Evolutionary conservation across 2,888 invertebrate species (phyloP).

Genomic region (Tinea semifulvella): DNA sequence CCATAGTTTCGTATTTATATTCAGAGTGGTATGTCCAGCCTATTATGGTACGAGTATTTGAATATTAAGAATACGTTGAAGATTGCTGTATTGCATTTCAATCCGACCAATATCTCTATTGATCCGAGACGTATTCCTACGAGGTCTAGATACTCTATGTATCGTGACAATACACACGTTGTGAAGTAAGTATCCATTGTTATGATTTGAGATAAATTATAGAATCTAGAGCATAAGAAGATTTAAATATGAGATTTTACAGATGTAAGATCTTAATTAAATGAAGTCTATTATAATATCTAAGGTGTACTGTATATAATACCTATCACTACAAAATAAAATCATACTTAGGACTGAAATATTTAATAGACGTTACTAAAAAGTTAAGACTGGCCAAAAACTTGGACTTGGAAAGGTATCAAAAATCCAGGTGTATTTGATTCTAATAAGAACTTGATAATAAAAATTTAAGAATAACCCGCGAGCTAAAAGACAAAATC

Average conservation of each 20-base stretch:
- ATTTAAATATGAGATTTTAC: constrained; percentile 31
- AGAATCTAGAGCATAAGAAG: constrained; percentile 17
- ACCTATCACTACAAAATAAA: too few relatives aligned
- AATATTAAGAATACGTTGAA: constrained; percentile 25
- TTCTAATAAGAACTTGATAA: too few relatives aligned
- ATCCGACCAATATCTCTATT: constrained; percentile 6
- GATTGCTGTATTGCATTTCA: constrained; percentile 5
- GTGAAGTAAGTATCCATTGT: constrained; percentile 1
- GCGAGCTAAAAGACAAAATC: constrained; percentile 10
- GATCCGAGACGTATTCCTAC: constrained; percentile 2
- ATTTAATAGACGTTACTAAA: too few relatives aligned
- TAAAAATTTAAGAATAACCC: neutral
- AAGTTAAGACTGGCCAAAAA: too few relatives aligned
- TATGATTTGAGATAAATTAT: constrained; percentile 4
- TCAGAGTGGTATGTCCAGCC: constrained; percentile 26
- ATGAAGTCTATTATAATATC: too few relatives aligned
- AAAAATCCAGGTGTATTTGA: too few relatives aligned
- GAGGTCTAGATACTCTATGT: constrained; percentile 4
- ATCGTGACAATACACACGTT: neutral
- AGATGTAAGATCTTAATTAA: too few relatives aligned
- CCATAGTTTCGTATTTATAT: too few relatives aligned
- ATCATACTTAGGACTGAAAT: too few relatives aligned
- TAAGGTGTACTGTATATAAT: too few relatives aligned
- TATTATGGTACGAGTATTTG: constrained; percentile 27
- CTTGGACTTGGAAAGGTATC: too few relatives aligned